These are phyloP conservation scores for Charadrius vociferus DNA, from an alignment of 2,113 vertebrate species.

Conservation along the genomic window DNA sequence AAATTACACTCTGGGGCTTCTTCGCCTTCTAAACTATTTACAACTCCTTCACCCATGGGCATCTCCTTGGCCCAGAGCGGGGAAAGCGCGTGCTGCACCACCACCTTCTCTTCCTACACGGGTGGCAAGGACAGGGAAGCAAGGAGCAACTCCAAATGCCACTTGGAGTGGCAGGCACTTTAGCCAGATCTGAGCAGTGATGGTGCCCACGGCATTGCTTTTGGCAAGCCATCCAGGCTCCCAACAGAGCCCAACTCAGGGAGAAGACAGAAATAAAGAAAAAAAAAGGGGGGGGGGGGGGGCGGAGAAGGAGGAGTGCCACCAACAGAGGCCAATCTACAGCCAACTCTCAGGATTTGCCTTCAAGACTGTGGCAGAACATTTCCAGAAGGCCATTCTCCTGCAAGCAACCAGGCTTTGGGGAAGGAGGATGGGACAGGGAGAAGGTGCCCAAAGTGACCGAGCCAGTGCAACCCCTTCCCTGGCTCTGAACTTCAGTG, in stretches of 20 bases:
- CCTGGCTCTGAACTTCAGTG: neutral
- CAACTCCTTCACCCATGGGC: neutral
- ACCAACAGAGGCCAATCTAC: neutral
- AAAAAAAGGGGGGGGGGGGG: too few species aligned
- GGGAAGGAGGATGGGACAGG: neutral
- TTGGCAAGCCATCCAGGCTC: neutral
- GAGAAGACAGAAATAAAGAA: neutral
- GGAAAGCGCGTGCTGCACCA: neutral
- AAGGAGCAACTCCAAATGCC: neutral
- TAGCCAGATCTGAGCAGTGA: neutral
- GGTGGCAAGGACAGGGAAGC: neutral
- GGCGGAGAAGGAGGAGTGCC: too few species aligned
- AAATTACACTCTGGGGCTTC: neutral
- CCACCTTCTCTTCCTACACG: rapidly evolving
- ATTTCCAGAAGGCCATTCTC: neutral
- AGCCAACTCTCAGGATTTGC: neutral
- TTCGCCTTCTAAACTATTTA: slow-evolving; percentile 37
- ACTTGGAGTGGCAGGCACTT: slow-evolving; percentile 42
- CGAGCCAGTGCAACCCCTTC: neutral
- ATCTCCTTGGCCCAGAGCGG: neutral
- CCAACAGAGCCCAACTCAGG: neutral
- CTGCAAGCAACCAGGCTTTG: neutral
- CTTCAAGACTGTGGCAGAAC: neutral
- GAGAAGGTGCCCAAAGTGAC: neutral
- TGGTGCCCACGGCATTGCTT: neutral